Evolutionary conservation across 2,797 vertebrate species (phyloP), one percentile per base, ranked within the genome.

Genomic region (Anguilla obscura): DNA sequence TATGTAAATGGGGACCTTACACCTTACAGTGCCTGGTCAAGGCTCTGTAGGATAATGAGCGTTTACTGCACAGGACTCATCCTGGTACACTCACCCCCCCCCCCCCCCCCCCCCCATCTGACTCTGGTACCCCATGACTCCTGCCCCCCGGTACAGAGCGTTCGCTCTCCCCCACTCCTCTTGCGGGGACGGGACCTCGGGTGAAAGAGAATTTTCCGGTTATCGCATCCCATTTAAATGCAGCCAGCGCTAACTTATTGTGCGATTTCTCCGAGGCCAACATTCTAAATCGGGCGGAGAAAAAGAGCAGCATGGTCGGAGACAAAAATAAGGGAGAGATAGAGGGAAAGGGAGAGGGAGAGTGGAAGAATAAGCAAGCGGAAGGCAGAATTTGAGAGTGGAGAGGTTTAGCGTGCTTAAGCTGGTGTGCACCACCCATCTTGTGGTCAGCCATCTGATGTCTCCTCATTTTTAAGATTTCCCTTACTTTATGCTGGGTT

Each of bases 201-300:
- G 92, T 94, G 92, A 94, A 94, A 94, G 93, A 90, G 90, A 94
- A 94, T 95, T 94, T 95, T 95, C 92, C 88, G 90, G 92, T 94
- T 94, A 95, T 95, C 93, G 93, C 93, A 91, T 95, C 93, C 93
- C 94, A 94, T 95, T 96, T 95, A 93, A 93, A 91, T 92, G 92
- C 93, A 93, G 91, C 93, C 91, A 84, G 94, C 91, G 89, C 93
- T 93, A 92, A 94, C 90, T 92, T 91, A 94, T 93, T 95, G 94
- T 94, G 93, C 93, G 90, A 91, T 92, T 94, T 88, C 94, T 95
- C 93, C 92, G 90, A 91, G 94, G 93, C 93, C 93, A 91, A 89
- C 92, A 91, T 92, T 93, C 94, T 94, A 94, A 94, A 94, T 93
- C 90, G 91, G 94, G 93, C 91, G 66, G 89, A 83, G 87, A 86